Percentiles rank a stretch among this genome's conserved stretches.
Evolutionary conservation across 1,140 invertebrate genomes (phyloP).

Genomic region (Dryas iulia): DNA sequence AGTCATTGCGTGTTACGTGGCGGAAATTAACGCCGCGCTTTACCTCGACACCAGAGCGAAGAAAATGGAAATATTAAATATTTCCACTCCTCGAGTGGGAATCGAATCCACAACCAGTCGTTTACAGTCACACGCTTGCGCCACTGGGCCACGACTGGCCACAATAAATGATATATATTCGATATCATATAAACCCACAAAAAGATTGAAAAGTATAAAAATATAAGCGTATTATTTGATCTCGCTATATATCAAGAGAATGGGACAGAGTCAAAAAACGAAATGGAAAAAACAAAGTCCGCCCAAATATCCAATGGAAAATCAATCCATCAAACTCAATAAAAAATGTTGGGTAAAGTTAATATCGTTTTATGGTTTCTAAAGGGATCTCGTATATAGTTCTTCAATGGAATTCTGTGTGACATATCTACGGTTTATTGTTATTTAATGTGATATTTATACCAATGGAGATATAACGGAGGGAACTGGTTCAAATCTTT

Average conservation of each 20-base stretch:
- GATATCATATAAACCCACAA: neutral
- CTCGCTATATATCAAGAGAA: slow-evolving; percentile 32
- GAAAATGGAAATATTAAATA: too few relatives aligned
- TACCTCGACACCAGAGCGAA: too few relatives aligned
- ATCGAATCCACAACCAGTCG: too few relatives aligned
- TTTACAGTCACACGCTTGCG: too few relatives aligned
- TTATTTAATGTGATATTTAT: neutral
- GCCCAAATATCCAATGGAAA: slow-evolving; percentile 35
- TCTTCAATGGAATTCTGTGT: neutral
- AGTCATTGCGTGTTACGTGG: too few relatives aligned
- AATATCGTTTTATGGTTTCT: slow-evolving; percentile 28
- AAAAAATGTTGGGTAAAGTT: slow-evolving; percentile 31
- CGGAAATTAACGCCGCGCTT: too few relatives aligned
- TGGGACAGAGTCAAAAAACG: too few relatives aligned
- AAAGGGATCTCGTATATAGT: slow-evolving; percentile 10
- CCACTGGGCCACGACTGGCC: too few relatives aligned
- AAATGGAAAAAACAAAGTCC: slow-evolving; percentile 30
- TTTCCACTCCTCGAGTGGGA: too few relatives aligned
- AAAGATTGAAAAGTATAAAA: slow-evolving; percentile 27
- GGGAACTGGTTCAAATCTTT: neutral
- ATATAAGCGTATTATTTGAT: slow-evolving; percentile 27
- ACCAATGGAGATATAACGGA: too few relatives aligned
- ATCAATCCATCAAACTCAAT: slow-evolving; percentile 36
- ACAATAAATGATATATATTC: slow-evolving; percentile 3
- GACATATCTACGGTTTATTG: slow-evolving; percentile 5